These are phyloP conservation scores for Enteromius anoplus DNA, from an alignment of 2,797 vertebrate species.

Conservation along the genomic window DNA sequence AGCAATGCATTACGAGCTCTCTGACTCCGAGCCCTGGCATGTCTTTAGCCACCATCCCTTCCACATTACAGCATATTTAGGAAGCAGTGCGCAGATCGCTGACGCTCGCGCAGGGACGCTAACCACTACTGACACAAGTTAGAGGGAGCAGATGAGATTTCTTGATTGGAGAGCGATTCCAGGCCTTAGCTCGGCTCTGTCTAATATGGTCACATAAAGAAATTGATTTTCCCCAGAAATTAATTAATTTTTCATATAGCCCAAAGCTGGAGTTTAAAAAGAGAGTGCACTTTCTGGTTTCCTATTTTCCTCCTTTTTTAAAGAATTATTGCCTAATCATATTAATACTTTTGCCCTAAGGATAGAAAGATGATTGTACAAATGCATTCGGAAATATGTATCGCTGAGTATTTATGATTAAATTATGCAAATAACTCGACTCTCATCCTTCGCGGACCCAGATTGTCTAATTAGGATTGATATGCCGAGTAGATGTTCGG, in stretches of 20 bases:
- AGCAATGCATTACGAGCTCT: conserved; percentile 62
- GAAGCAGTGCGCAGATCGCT: conserved; percentile 73
- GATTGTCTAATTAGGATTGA: conserved; percentile 99
- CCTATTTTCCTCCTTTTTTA: conserved; percentile 84
- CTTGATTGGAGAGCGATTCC: conserved; percentile 92
- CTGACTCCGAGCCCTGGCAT: conserved; percentile 59
- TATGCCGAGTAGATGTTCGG: conserved; percentile 99
- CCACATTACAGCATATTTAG: conserved; percentile 78
- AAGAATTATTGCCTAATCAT: conserved; percentile 99
- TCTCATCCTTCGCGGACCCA: conserved; percentile 98
- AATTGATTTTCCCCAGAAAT: conserved; percentile 99
- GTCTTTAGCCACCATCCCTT: conserved; percentile 69
- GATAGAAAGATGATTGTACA: conserved; percentile 99
- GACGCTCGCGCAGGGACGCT: conserved; percentile 75
- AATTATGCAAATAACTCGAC: conserved; percentile 99
- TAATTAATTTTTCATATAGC: conserved; percentile 99
- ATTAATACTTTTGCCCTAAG: conserved; percentile 99
- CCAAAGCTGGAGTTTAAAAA: conserved; percentile 99
- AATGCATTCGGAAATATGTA: conserved; percentile 99
- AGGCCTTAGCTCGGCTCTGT: conserved; percentile 90
- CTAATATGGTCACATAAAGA: conserved; percentile 99
- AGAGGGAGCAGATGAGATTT: conserved; percentile 92
- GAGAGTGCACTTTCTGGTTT: conserved; percentile 98
- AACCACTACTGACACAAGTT: conserved; percentile 92
- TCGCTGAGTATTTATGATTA: conserved; percentile 99